Evolutionary conservation across 1,140 invertebrate genomes (phyloP).

Genomic region (Acyrthosiphon pisum): DNA sequence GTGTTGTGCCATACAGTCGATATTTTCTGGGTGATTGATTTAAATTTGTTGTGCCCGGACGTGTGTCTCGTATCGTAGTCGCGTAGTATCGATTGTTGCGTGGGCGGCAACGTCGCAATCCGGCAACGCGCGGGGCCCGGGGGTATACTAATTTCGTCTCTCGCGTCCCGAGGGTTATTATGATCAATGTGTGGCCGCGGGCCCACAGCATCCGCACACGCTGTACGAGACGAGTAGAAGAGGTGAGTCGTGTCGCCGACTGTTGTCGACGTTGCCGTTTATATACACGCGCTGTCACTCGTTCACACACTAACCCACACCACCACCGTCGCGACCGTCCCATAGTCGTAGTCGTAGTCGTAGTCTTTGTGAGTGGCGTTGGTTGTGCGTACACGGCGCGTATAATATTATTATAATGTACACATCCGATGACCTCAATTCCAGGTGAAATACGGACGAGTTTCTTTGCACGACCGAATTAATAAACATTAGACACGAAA

Average conservation of each 20-base stretch:
- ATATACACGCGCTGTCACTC: constrained; percentile 35
- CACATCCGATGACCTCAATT: constrained; percentile 53
- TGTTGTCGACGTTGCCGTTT: constrained; percentile 49
- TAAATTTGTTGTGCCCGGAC: neutral
- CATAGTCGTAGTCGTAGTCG: neutral
- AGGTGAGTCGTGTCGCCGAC: constrained; percentile 47
- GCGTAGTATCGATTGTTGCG: constrained; percentile 50
- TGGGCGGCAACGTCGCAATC: constrained; percentile 52
- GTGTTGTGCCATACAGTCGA: neutral
- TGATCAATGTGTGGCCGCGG: constrained; percentile 49
- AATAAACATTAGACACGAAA: constrained; percentile 22
- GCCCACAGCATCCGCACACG: constrained; percentile 36
- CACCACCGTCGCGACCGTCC: neutral
- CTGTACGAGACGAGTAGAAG: neutral
- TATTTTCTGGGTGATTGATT: constrained; percentile 32
- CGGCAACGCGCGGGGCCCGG: constrained; percentile 46
- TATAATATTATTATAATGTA: constrained; percentile 10
- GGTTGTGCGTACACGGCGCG: constrained; percentile 30
- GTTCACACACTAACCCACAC: constrained; percentile 56
- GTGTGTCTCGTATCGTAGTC: neutral
- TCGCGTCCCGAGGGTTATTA: constrained; percentile 50
- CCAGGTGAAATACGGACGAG: constrained; percentile 53
- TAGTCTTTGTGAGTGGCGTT: constrained; percentile 33
- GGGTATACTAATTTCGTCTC: constrained; percentile 47
- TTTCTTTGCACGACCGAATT: constrained; percentile 54